A percentile compares a stretch with the other conserved stretches of the same genome.
These are phyloP conservation scores for Trinectes maculatus DNA, from an alignment of 2,113 vertebrate genomes.

Conservation along the genomic window DNA sequence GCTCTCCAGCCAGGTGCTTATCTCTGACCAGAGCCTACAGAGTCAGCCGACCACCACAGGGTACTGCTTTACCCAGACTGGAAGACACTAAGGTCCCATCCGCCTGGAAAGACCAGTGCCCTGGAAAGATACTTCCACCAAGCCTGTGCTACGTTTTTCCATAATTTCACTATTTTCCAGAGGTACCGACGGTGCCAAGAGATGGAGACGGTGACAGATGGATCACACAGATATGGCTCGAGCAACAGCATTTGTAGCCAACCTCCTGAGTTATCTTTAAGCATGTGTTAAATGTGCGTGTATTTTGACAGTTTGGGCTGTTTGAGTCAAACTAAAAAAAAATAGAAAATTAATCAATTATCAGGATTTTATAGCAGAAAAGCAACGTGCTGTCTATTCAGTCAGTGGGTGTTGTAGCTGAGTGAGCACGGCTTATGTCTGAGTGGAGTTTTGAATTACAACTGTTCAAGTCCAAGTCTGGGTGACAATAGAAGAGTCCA, in stretches of 20 bases:
- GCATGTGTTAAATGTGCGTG: too few relatives aligned
- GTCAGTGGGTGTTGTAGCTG: too few relatives aligned
- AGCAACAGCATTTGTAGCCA: neutral
- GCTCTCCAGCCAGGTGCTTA: slow-evolving; percentile 80
- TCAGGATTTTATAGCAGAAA: too few relatives aligned
- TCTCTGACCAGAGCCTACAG: slow-evolving; percentile 76
- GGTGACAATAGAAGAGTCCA: too few relatives aligned
- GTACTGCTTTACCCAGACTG: slow-evolving; percentile 63
- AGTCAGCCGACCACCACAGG: slow-evolving; percentile 66
- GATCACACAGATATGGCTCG: slow-evolving; percentile 9
- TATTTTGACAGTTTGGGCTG: too few relatives aligned
- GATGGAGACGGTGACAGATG: slow-evolving; percentile 5
- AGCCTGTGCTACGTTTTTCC: slow-evolving; percentile 39
- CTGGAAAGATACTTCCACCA: slow-evolving; percentile 56
- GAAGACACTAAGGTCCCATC: slow-evolving; percentile 64
- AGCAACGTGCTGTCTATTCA: too few relatives aligned
- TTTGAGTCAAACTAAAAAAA: neutral
- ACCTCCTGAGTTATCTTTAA: neutral
- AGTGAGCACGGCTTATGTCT: too few relatives aligned
- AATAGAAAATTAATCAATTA: too few relatives aligned
- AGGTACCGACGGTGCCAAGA: neutral
- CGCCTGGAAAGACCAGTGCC: slow-evolving; percentile 58
- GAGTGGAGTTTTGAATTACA: too few relatives aligned
- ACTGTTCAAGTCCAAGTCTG: too few relatives aligned
- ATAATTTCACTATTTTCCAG: slow-evolving; percentile 24